These are phyloP conservation scores for Chamaea fasciata DNA, from an alignment of 2,113 vertebrate species.

Conservation along the genomic window DNA sequence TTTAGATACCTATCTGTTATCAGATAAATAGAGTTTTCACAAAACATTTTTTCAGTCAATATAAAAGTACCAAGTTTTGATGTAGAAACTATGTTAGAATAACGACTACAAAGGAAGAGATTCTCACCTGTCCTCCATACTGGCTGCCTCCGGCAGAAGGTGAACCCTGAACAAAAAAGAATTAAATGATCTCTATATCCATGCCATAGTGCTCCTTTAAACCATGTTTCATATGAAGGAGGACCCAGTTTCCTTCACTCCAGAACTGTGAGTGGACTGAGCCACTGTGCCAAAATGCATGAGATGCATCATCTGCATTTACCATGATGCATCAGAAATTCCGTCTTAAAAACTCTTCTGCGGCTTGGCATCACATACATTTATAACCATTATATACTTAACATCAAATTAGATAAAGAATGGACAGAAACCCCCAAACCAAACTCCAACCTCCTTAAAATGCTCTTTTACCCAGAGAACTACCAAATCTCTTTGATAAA, in stretches of 20 bases:
- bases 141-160: conserved; percentile 26
- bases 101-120: background rate
- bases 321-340: background rate
- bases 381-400: background rate
- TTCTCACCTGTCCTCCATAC: conserved; percentile 47
- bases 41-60: background rate
- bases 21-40: background rate
- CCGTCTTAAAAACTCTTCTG: background rate
- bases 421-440: background rate
- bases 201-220: background rate
- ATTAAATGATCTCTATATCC: background rate
- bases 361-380: background rate
- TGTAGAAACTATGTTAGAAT: background rate
- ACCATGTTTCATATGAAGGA: background rate
- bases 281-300: background rate
- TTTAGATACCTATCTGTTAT: background rate
- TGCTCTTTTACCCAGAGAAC: background rate
- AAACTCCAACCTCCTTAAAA: background rate
- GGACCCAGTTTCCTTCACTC: background rate
- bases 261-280: background rate
- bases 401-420: background rate
- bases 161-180: conserved; percentile 13
- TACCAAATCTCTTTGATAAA: background rate
- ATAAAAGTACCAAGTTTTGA: background rate
- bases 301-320: background rate